phyloP scores from a whole-genome alignment of 1,140 invertebrate genomes.

The Daktulosphaira vitifoliae region DNA sequence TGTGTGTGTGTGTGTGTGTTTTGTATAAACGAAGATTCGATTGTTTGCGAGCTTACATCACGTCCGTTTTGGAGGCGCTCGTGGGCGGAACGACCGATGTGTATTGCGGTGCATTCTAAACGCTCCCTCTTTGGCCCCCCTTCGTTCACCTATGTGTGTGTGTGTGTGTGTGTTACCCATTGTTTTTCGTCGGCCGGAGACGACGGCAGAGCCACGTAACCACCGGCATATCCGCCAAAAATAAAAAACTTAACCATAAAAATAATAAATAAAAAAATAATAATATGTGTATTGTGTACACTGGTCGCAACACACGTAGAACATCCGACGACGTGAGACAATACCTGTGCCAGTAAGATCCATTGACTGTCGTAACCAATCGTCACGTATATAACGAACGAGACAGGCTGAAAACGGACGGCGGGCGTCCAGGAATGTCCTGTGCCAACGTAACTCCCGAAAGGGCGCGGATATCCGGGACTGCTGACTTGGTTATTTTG shows the following conservation, averaged over 20 bases:
- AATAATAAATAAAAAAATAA: background rate
- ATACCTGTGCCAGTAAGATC: background rate
- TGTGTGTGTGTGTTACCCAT: background rate
- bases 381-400: background rate
- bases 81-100: conserved; percentile 16
- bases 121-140: background rate
- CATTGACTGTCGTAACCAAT: background rate
- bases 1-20: too few relatives aligned
- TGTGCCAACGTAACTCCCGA: background rate
- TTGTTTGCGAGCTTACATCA: conserved; percentile 22
- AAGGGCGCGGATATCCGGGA: conserved; percentile 16
- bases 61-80: conserved; percentile 30
- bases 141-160: background rate
- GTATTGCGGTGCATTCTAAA: conserved; percentile 1
- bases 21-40: conserved; percentile 19
- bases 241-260: background rate
- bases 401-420: too few relatives aligned
- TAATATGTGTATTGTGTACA: too few relatives aligned
- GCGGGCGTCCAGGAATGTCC: background rate
- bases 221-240: conserved; percentile 24
- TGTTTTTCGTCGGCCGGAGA: conserved; percentile 6
- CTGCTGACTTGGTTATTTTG: too few relatives aligned
- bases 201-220: conserved; percentile 13
- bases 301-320: too few relatives aligned
- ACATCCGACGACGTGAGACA: background rate